Evolutionary conservation across 2,888 invertebrate genomes (phyloP), one percentile per base, ranked within the genome.

Genomic region (Sipunculus nudus): DNA sequence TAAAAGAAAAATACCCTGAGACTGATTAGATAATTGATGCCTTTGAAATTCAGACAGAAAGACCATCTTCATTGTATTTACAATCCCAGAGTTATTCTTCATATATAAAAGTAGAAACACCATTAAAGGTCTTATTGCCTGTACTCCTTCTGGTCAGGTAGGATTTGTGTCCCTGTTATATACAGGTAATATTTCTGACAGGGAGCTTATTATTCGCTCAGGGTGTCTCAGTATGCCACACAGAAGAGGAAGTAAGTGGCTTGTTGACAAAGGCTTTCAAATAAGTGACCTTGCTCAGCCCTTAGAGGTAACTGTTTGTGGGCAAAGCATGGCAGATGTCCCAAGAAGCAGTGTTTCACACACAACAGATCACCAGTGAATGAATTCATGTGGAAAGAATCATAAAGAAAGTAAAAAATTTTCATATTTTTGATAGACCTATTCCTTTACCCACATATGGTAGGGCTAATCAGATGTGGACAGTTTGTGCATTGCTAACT

Each of bases 241-340:
- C 43, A 40, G 32, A 21, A 25, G 16, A 25, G 52, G 52, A 21
- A 32, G n/a, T 32, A 41, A 40, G 25, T 28, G 50, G 45, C 26
- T 59, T 45, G 59, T 52, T 21, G 53, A 59, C 39, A 59, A 52
- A 32, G 59, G 59, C 19, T 50, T 57, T 38, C 49, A 57, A 19
- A 50, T 57, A 25, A 28, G 16, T n/a, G 57, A 57, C 25, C 26
- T 59, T 19, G 25, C 50, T 16, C 31, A 52, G 28, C 59, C 59
- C 3, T 26, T 53, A n/a, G 53, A 53, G 52, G 46, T 59, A 4
- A 31, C 25, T 29, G 40, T 59, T 52, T 53, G 32, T 53, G 6
- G 46, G 59, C 23, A 32, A 52, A 16, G 28, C 31, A 23, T 39
- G 28, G 21, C 43, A 57, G 43, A 57, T 57, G 57, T 25, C 57